phyloP scores from a whole-genome alignment of 2,113 vertebrate species.

The Megaptera novaeangliae region DNA sequence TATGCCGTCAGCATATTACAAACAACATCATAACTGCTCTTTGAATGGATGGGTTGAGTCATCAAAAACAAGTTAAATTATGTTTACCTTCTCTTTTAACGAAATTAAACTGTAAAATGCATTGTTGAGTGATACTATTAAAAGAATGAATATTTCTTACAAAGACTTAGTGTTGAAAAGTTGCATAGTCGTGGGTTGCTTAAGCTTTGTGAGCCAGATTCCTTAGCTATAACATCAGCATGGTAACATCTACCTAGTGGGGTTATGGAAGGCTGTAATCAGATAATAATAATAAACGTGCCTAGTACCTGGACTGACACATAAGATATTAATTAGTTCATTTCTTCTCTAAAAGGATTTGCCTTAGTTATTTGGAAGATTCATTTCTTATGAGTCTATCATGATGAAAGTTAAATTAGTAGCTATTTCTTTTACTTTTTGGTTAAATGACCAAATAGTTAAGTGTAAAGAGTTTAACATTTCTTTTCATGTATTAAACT shows the following conservation, averaged over 20 bases:
- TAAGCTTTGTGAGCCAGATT: neutral
- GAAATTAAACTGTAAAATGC: neutral
- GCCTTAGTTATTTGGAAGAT: neutral
- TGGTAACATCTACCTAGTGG: neutral
- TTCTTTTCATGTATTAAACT: neutral
- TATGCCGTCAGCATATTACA: neutral
- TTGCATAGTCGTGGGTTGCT: neutral
- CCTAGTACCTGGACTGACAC: neutral
- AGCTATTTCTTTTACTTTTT: neutral
- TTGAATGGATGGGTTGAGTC: neutral
- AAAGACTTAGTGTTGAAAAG: neutral
- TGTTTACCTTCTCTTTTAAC: neutral
- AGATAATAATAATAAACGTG: neutral
- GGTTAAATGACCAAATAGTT: neutral
- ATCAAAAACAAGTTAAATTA: constrained; percentile 23
- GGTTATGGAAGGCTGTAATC: neutral
- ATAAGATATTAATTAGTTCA: neutral
- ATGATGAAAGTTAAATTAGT: neutral
- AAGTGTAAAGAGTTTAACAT: neutral
- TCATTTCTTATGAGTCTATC: neutral
- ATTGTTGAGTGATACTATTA: neutral
- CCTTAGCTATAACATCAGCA: neutral
- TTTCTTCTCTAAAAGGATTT: neutral
- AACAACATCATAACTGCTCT: neutral
- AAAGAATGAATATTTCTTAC: constrained; percentile 35